A percentile compares a stretch with the other conserved stretches of the same genome.
Conservation (phyloP, 2,888 invertebrate species). For the Calliphora vomitoria region DNA sequence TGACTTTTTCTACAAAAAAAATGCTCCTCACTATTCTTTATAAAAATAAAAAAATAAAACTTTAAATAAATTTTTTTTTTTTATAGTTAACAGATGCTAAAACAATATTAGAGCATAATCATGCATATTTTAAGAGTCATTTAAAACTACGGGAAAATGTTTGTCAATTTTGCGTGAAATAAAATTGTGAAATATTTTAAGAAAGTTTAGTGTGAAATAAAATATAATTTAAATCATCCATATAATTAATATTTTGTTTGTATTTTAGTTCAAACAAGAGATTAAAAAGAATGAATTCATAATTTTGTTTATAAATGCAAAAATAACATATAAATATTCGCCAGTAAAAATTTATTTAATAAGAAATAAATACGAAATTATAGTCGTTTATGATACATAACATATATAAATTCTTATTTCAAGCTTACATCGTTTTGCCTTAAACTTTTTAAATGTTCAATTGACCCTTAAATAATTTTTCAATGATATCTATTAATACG, state of each 20-base stretch:
- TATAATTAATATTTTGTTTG: conserved; percentile 5
- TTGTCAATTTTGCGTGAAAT: conserved; percentile 49
- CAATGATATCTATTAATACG: no score
- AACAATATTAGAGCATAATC: conserved; percentile 25
- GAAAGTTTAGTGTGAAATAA: conserved; percentile 10
- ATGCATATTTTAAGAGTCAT: conserved; percentile 40
- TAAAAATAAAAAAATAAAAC: conserved; percentile 25
- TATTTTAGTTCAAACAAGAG: background rate
- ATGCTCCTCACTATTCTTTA: conserved; percentile 16
- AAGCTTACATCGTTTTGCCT: no score
- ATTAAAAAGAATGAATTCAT: background rate
- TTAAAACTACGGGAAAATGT: background rate
- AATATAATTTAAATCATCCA: conserved; percentile 35
- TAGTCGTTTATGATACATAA: no score
- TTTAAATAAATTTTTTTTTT: conserved; percentile 71
- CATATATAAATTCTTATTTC: no score
- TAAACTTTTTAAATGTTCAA: no score
- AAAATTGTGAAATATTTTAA: conserved; percentile 26
- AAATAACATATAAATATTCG: no score
- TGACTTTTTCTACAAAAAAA: conserved; percentile 69
- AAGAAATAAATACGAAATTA: no score
- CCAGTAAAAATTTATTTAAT: no score
- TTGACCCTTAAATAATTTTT: no score
- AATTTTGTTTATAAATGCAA: background rate
- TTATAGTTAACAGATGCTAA: conserved; percentile 69